These are phyloP conservation scores for Argyresthia goedartella DNA, from an alignment of 2,888 invertebrate species.

Conservation along the genomic window DNA sequence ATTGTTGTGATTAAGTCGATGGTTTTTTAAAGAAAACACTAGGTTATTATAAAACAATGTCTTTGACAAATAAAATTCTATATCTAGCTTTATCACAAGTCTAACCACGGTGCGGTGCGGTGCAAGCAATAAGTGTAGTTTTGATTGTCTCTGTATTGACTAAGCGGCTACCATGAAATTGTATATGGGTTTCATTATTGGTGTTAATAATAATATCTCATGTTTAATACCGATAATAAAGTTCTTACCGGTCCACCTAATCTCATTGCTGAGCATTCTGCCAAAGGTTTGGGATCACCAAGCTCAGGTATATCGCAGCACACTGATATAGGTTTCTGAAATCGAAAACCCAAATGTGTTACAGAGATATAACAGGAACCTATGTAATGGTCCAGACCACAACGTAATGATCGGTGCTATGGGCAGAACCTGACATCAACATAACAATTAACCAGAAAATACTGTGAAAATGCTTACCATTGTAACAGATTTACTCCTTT, in stretches of 20 bases:
- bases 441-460: no score
- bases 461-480: background rate
- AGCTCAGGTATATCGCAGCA: conserved; percentile 61
- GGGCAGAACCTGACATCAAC: no score
- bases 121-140: background rate
- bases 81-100: background rate
- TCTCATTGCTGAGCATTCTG: conserved; percentile 45
- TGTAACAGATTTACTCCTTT: background rate
- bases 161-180: background rate
- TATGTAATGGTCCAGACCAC: no score
- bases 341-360: conserved; percentile 10
- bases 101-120: background rate
- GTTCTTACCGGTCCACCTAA: conserved; percentile 38
- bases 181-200: background rate
- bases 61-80: background rate
- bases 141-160: background rate
- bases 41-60: background rate
- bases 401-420: no score
- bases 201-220: conserved; percentile 13
- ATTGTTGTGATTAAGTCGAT: no score
- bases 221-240: no score
- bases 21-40: background rate
- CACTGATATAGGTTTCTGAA: conserved; percentile 56
- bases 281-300: conserved; percentile 36
- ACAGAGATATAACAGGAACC: no score